These are phyloP conservation scores for Menidia beryllina DNA, from an alignment of 2,113 vertebrate genomes.

Conservation along the genomic window DNA sequence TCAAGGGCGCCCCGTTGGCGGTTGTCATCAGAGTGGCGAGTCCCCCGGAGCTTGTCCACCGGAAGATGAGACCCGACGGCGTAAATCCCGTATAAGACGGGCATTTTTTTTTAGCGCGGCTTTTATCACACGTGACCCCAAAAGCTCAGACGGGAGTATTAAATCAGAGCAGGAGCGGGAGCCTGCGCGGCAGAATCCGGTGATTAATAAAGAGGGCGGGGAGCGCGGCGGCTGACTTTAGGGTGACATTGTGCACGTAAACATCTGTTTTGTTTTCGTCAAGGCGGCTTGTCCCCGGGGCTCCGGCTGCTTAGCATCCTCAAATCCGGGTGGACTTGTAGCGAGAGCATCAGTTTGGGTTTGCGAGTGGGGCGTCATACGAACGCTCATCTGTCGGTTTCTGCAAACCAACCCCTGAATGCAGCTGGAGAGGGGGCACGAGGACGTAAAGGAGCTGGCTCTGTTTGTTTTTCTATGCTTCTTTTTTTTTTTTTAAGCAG, in stretches of 20 bases:
- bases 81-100: conserved; percentile 53
- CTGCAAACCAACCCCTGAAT: conserved; percentile 7
- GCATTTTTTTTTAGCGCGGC: conserved; percentile 36
- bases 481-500: no score
- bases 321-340: conserved; percentile 61
- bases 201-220: conserved; percentile 50
- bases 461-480: conserved; percentile 21
- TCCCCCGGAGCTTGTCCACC: conserved; percentile 4
- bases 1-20: conserved; percentile 48
- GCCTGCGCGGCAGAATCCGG: not conserved
- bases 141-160: conserved; percentile 19
- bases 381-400: conserved; percentile 46
- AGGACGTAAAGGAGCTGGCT: conserved; percentile 53
- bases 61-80: conserved; percentile 48
- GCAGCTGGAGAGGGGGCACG: conserved; percentile 9
- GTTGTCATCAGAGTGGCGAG: conserved; percentile 7
- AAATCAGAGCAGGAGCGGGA: conserved; percentile 45
- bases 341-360: not conserved
- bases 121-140: conserved; percentile 37
- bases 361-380: no score
- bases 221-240: conserved; percentile 50
- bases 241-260: conserved; percentile 61
- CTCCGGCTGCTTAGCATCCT: conserved; percentile 55
- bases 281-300: conserved; percentile 65
- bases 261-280: conserved; percentile 75